Base-by-base conservation (phyloP, 2,888 invertebrate genomes). In the Microctonus aethiopoides region DNA sequence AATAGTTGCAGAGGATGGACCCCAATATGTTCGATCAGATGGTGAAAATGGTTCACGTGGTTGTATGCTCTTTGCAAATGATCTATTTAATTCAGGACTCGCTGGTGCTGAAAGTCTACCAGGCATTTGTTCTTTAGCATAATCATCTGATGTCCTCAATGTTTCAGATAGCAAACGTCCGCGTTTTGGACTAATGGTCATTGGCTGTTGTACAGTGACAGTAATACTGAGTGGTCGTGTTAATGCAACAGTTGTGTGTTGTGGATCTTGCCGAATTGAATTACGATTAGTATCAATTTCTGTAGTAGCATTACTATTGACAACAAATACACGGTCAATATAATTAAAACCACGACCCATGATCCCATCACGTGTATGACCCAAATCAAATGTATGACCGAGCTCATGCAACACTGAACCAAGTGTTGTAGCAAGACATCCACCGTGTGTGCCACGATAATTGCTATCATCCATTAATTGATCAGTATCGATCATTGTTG, bases 341-440 rank as follows among this genome's bases (percentile, higher is more conserved):
- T 94, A 92, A 84, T 95, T 95, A 84, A 95, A 96, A 52, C 95
- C 96, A 83, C 93, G 90, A 52, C 95, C 95, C 98, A 98, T 98
- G 70, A 98, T 94, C 20, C 98, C 98, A 77, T 93, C 91, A 77
- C 91, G 90, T 0, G 96, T 94, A 84, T 98, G 98, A 0, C 96
- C 97, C 69, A 98, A 89, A 87, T 97, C 96, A 86, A 98, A 96
- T 0, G 95, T 95, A 84, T 98, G 98, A 16, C 95, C 95, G 59
- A 98, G 89, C 89, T 98, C 98, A 86, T 98, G 98, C 51, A 96
- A 92, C 9, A 95, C 93, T 16, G 96, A 94, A 16, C 98, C 98
- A 51, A 98, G 87, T 20, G 96, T 96, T 6, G 97, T 96, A 16
- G 96, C 93, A 87, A 94, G 95, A 84, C 96, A 96, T 36, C 94